phyloP scores from a whole-genome alignment of 2,888 invertebrate species.

The Torymus texanus region DNA sequence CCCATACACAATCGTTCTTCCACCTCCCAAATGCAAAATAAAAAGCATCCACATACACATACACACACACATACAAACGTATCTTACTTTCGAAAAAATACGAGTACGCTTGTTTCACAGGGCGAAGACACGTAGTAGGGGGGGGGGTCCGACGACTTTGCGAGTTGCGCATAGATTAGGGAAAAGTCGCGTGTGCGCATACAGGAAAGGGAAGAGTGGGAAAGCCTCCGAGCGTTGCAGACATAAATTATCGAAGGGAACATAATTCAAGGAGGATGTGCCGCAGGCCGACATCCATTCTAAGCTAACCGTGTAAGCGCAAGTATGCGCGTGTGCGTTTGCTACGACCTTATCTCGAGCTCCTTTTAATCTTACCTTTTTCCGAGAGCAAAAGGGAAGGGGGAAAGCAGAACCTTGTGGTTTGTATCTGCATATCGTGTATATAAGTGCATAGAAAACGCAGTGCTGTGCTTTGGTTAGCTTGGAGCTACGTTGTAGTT shows the following conservation, averaged over 20 bases:
- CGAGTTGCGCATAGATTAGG: slow-evolving; percentile 48
- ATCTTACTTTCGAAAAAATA: background rate
- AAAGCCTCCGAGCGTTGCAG: slow-evolving; percentile 50
- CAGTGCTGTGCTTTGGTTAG: too few relatives aligned
- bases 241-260: slow-evolving; percentile 61
- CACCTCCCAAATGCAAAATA: too few relatives aligned
- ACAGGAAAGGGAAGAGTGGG: slow-evolving; percentile 48
- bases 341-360: slow-evolving; percentile 3
- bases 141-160: slow-evolving; percentile 20
- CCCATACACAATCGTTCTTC: too few relatives aligned
- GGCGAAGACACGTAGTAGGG: background rate
- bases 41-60: too few relatives aligned
- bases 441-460: too few relatives aligned
- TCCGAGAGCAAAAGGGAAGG: too few relatives aligned
- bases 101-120: background rate
- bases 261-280: slow-evolving; percentile 63
- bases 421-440: too few relatives aligned
- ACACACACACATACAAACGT: too few relatives aligned
- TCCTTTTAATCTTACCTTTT: slow-evolving; percentile 21
- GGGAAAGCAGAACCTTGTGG: too few relatives aligned
- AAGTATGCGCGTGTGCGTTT: too few relatives aligned
- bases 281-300: slow-evolving; percentile 51
- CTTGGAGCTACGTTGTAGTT: too few relatives aligned
- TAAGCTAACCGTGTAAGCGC: slow-evolving; percentile 4
- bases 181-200: slow-evolving; percentile 49